Evolutionary conservation across 2,113 vertebrate species (phyloP), one percentile per base, ranked within the genome.

Genomic region (Mormyrus lacerda): DNA sequence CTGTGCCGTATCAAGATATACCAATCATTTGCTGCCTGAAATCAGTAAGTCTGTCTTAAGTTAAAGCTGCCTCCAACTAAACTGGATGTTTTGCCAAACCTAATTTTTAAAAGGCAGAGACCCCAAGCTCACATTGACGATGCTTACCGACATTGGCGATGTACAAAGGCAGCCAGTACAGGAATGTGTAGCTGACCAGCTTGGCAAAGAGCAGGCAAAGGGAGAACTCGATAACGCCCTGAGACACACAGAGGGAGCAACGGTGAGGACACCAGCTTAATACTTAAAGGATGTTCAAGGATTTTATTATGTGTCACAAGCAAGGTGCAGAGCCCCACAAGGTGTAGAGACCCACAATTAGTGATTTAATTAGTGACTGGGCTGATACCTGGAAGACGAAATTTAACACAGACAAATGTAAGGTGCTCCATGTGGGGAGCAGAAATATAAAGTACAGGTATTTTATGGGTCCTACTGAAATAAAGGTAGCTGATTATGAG

Each of bases 91-190:
- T 24, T n/a, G 4, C 35, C 58, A 35, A 35, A 61, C 19, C 17
- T 88, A 15, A 13, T 2, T 4, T 82, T 42, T 17, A 50, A 44
- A 85, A 87, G 44, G 0, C 39, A 88, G 0, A 9, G 39, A 79
- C 69, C 17, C 9, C 3, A 85, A 50, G 45, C 79, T 35, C 11
- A 39, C 21, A 7, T 35, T 15, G 48, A 48, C 13, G 7, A 47
- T 58, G 93, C 98, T 97, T 92, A 99, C 98, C 98, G 0, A 99
- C 94, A 0, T 99, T 98, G 69, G 95, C 95, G 13, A 99, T 99
- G 94, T 99, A 99, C 88, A 99, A 96, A 1, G 98, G 98, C 88
- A 99, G 95, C 98, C 98, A 99, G 95, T 98, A 99, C 5, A 99
- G 97, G 94, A 99, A 99, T 0, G 98, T 99, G 94, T 99, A 99